These are phyloP conservation scores for Pachyrhynchus sulphureomaculatus DNA, from an alignment of 1,140 invertebrate species.

Conservation along the genomic window DNA sequence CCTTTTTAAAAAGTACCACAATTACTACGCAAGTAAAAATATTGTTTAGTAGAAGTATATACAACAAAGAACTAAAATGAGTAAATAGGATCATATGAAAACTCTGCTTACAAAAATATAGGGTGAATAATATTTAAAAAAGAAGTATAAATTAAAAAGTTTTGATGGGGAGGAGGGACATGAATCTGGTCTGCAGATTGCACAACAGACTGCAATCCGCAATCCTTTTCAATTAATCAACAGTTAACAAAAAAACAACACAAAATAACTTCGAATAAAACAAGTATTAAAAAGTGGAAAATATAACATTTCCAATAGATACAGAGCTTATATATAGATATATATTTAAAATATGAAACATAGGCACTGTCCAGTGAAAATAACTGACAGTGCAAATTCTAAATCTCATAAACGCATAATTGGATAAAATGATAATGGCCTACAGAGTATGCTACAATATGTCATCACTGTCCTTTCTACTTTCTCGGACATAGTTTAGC, in stretches of 20 bases:
- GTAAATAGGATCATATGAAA: no score
- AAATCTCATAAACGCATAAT: slow-evolving; percentile 49
- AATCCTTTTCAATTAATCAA: slow-evolving; percentile 28
- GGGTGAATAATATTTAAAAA: no score
- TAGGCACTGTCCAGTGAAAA: slow-evolving; percentile 40
- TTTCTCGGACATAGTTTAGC: slow-evolving; percentile 25
- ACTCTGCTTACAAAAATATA: no score
- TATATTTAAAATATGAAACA: slow-evolving; percentile 49
- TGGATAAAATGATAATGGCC: slow-evolving; percentile 46
- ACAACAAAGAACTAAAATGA: no score
- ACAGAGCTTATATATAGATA: slow-evolving; percentile 47
- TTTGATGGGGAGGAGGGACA: slow-evolving; percentile 1
- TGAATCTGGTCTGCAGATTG: slow-evolving; percentile 22
- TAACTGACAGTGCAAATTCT: slow-evolving; percentile 43
- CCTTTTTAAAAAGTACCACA: no score
- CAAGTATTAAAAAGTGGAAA: slow-evolving; percentile 52
- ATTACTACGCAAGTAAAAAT: no score
- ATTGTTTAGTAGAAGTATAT: no score
- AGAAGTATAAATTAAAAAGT: no score
- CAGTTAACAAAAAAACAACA: slow-evolving; percentile 40
- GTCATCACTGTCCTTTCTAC: slow-evolving; percentile 32
- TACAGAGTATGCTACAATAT: slow-evolving; percentile 50
- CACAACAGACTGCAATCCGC: slow-evolving; percentile 30
- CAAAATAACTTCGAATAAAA: slow-evolving; percentile 45
- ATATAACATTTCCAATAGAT: slow-evolving; percentile 51